Conservation (phyloP, 2,113 vertebrate species). For the Eidolon helvum region DNA sequence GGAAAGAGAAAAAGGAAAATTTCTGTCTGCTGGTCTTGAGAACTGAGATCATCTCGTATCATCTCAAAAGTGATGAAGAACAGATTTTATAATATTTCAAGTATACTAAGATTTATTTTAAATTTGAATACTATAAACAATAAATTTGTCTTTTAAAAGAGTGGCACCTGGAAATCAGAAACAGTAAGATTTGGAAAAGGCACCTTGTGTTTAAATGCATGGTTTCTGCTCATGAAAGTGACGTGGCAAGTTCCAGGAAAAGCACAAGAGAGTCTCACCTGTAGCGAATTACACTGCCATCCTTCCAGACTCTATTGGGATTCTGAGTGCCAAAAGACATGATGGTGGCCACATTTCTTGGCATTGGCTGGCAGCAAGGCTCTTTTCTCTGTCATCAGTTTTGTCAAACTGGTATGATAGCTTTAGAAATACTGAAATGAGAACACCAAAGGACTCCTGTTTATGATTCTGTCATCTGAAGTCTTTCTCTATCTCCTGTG, state of each 20-base stretch:
- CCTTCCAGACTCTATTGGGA: background rate
- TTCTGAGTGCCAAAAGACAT: background rate
- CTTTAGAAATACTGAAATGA: background rate
- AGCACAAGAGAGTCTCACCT: background rate
- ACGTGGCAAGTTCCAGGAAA: background rate
- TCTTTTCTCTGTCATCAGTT: background rate
- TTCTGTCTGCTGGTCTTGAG: background rate
- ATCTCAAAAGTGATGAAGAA: background rate
- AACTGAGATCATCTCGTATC: background rate
- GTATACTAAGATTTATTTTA: background rate
- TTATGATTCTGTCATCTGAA: background rate
- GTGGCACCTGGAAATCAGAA: background rate
- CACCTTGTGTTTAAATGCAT: background rate
- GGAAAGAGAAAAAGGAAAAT: background rate
- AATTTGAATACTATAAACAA: background rate
- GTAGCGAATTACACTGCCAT: background rate
- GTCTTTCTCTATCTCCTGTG: background rate
- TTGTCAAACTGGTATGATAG: background rate
- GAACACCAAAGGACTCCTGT: background rate
- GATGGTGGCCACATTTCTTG: background rate
- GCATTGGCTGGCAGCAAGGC: background rate
- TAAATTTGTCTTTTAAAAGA: background rate
- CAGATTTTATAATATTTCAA: background rate
- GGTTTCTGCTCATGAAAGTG: background rate
- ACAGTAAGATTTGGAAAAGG: background rate